These are phyloP conservation scores for Formica aserva DNA, from an alignment of 2,888 invertebrate genomes.

Conservation along the genomic window DNA sequence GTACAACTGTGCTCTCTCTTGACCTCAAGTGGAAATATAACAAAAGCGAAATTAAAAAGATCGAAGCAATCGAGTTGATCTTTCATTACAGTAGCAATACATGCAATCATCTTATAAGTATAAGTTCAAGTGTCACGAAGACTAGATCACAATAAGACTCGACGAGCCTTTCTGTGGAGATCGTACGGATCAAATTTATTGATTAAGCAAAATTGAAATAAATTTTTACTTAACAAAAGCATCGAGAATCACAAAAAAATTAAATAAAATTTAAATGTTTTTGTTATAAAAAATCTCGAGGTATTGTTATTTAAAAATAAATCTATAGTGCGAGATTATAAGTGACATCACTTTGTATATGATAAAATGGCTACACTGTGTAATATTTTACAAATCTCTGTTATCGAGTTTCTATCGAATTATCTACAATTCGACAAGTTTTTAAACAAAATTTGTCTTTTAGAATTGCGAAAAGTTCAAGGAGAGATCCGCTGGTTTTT, in stretches of 20 bases:
- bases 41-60: slow-evolving; percentile 42
- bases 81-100: slow-evolving; percentile 52
- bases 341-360: too few species aligned
- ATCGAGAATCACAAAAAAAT: too few species aligned
- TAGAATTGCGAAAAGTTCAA: neutral
- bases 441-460: neutral
- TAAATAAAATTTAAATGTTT: neutral
- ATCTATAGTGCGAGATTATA: neutral
- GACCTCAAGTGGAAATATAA: neutral
- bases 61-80: slow-evolving; percentile 47
- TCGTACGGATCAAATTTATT: slow-evolving; percentile 34
- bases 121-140: slow-evolving; percentile 50
- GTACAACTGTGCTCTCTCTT: neutral
- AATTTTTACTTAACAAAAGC: too few species aligned
- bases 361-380: neutral
- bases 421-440: neutral
- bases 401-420: neutral
- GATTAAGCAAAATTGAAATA: slow-evolving; percentile 25
- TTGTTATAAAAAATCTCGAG: neutral
- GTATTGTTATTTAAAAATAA: neutral
- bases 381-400: neutral
- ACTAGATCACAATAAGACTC: slow-evolving; percentile 24
- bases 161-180: slow-evolving; percentile 24
- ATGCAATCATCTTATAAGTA: slow-evolving; percentile 36
- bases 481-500: neutral